Evolutionary conservation across 2,113 vertebrate genomes (phyloP).

Genomic region (Pseudonaja textilis): DNA sequence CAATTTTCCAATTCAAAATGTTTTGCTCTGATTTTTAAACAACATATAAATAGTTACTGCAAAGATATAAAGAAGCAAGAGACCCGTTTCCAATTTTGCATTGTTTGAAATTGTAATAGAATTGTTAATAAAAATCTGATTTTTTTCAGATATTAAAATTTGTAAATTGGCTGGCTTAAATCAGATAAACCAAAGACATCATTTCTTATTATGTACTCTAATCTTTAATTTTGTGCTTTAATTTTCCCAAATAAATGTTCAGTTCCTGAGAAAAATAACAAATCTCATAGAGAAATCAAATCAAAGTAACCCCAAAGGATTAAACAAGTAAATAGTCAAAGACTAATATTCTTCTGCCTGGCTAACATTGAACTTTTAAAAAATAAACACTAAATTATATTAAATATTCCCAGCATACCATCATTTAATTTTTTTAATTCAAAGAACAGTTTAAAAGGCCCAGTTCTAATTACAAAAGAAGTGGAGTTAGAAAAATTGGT

Average conservation of each 20-base stretch:
- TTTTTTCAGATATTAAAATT: background rate
- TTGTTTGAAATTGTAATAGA: background rate
- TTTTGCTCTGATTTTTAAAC: slow-evolving; percentile 7
- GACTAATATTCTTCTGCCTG: background rate
- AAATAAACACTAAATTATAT: background rate
- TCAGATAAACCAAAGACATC: background rate
- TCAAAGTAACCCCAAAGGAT: background rate
- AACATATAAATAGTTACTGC: background rate
- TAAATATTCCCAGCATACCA: background rate
- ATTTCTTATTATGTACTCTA: background rate
- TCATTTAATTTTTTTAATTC: background rate
- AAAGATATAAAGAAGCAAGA: background rate
- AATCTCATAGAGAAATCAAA: background rate
- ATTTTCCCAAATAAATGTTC: background rate
- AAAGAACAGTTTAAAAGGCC: background rate
- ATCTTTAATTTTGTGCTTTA: background rate
- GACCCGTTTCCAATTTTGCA: background rate
- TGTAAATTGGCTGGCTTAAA: background rate
- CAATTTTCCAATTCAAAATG: background rate
- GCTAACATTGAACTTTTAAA: background rate
- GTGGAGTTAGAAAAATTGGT: background rate
- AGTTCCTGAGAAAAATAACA: background rate
- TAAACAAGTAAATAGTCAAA: background rate
- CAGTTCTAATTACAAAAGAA: background rate
- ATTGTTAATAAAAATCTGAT: background rate